Percentiles rank a stretch among this genome's conserved stretches.
Conservation (phyloP, 2,888 invertebrate species). For the Suillia variegata region DNA sequence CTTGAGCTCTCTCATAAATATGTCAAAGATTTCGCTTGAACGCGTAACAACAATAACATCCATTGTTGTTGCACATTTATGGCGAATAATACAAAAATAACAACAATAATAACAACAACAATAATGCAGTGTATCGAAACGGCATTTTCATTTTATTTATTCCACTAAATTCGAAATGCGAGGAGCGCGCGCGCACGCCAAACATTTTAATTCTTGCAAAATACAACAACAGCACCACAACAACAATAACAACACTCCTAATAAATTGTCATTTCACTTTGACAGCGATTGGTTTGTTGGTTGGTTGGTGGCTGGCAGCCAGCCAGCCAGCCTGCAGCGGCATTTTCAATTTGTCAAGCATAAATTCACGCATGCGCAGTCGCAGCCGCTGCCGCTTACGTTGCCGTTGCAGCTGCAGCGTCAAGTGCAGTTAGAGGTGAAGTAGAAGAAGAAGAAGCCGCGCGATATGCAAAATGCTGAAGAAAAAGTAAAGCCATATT, state of each 20-base stretch:
- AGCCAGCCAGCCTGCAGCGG: not conserved
- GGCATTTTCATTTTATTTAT: not conserved
- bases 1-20: not conserved
- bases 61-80: not conserved
- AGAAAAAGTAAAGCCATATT: not conserved
- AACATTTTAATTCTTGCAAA: not conserved
- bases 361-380: not conserved
- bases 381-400: no score
- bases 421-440: not conserved
- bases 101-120: no score
- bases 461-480: not conserved
- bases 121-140: not conserved
- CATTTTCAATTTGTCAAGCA: not conserved
- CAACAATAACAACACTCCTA: no score
- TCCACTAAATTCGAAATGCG: constrained; percentile 2
- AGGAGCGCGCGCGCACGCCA: no score
- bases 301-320: no score
- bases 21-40: not conserved
- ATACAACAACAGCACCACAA: not conserved
- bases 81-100: not conserved
- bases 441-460: no score
- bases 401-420: no score
- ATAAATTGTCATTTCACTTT: not conserved
- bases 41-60: not conserved
- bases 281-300: not conserved